Percentiles rank a stretch among this genome's conserved stretches.
These are phyloP conservation scores for Okamejei kenojei DNA, from an alignment of 2,797 vertebrate species.

Conservation along the genomic window DNA sequence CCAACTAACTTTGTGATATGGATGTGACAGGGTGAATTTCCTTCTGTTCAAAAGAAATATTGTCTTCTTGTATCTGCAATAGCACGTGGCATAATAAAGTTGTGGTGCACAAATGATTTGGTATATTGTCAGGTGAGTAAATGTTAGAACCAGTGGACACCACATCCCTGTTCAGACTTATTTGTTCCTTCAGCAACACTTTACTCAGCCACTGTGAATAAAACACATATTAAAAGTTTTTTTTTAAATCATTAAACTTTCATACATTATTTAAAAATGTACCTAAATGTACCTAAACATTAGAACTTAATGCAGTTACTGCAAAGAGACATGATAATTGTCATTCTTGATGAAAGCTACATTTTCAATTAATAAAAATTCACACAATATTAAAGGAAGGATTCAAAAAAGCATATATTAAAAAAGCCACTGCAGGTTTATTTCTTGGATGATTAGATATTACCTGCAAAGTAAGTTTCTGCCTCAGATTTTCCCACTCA, in stretches of 20 bases:
- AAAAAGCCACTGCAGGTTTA: neutral
- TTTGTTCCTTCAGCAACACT: conserved; percentile 69
- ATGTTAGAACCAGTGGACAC: conserved; percentile 59
- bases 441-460: neutral
- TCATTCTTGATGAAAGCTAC: neutral
- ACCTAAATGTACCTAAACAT: neutral
- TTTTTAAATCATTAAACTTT: neutral
- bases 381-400: neutral
- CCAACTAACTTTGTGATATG: conserved; percentile 23
- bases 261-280: conserved; percentile 38
- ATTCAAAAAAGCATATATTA: neutral
- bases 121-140: conserved; percentile 58
- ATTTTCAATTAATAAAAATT: neutral
- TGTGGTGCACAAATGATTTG: conserved; percentile 75
- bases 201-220: conserved; percentile 75
- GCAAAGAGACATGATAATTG: neutral
- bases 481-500: conserved; percentile 73
- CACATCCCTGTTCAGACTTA: conserved; percentile 66
- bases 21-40: conserved; percentile 43
- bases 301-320: neutral
- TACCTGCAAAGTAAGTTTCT: conserved; percentile 74
- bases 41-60: conserved; percentile 51
- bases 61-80: conserved; percentile 49
- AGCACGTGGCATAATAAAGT: conserved; percentile 73
- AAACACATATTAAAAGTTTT: neutral